Base-by-base conservation (phyloP, 2,888 invertebrate genomes). In the Drosophila falleni region DNA sequence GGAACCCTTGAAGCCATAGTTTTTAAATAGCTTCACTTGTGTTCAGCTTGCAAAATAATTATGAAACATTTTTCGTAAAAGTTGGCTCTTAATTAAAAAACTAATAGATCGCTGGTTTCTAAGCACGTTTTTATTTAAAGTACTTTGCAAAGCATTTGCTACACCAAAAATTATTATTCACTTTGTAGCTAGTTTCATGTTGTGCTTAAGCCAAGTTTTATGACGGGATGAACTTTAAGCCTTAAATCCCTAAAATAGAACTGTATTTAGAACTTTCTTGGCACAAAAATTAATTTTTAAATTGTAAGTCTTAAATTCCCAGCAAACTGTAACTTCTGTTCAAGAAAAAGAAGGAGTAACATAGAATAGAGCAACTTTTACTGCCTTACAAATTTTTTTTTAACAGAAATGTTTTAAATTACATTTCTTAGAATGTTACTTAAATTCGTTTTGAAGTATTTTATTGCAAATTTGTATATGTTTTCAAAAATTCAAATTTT, bases 51-150 rank as follows among this genome's bases (percentile, higher is more conserved):
- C 39, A 4, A 11, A 46, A 62, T 61, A 68, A 63, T 55, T 75
- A 59, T 35, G 15, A 3, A 26, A 8, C n/a, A 37, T 59, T 46
- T 58, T 59, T 47, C 29, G n/a, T 10, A 13, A 60, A 56, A 63
- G 56, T 56, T 56, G 13, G 31, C 47, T 63, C 47, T 59, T 64
- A 64, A 64, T 64, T 64, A 59, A 49, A 59, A 33, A 41, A 59
- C 59, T 59, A 59, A 59, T 50, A 64, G 64, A 64, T 64, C 59
- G 64, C 42, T 64, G 64, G 26, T 35, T 59, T 5, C 42, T 37
- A 33, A 64, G 58, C 49, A 35, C 35, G 37, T 39, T 59, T 23
- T 35, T 42, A 42, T 37, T 55, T 50, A n/a, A 56, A 44, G 23
- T 23, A 23, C 55, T 56, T 44, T 13, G 19, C 44, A 26, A 5